Evolutionary conservation across 2,888 invertebrate genomes (phyloP), one percentile per base, ranked within the genome.

Genomic region (Drosophila mimica): DNA sequence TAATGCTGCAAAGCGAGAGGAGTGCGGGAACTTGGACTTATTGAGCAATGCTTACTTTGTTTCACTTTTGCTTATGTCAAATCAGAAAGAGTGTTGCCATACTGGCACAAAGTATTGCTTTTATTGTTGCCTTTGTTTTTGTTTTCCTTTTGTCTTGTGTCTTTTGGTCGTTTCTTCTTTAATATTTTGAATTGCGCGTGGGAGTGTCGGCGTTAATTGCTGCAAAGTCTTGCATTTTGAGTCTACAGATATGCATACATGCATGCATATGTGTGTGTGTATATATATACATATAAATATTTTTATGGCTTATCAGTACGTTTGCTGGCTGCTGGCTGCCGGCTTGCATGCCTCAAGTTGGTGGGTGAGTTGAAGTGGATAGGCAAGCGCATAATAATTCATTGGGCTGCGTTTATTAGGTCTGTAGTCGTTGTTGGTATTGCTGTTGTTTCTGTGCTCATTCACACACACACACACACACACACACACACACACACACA

Each of bases 161-260:
- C 56, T 70, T 70, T 71, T 43, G 20, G 33, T 54, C 17, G 54
- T 59, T 53, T 56, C 56, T 30, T 56, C 36, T 54, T 28, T 56
- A n/a, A 56, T 54, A 71, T 70, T 53, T 71, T 48, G 15, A 49
- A 48, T 43, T 40, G 58, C 59, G 82, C 84, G 84, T 84, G 89
- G 83, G 84, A 87, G 89, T 89, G 89, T 72, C 85, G 82, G 84
- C 79, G 64, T 87, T 89, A 89, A 89, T 85, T 89, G 89, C 76
- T 66, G 69, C 83, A 83, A 88, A 83, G 83, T 62, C 83, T 71
- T 78, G 76, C 83, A 88, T 81, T 81, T 88, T 66, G 68, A 79
- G 63, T 49, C 63, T 15, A 54, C 33, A 49, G n/a, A 40, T 52
- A 30, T 56, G 15, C 25, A 36, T 57, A n/a, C 40, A 15, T 34